These are phyloP conservation scores for Riptortus pedestris DNA, from an alignment of 1,140 invertebrate species.

Conservation along the genomic window DNA sequence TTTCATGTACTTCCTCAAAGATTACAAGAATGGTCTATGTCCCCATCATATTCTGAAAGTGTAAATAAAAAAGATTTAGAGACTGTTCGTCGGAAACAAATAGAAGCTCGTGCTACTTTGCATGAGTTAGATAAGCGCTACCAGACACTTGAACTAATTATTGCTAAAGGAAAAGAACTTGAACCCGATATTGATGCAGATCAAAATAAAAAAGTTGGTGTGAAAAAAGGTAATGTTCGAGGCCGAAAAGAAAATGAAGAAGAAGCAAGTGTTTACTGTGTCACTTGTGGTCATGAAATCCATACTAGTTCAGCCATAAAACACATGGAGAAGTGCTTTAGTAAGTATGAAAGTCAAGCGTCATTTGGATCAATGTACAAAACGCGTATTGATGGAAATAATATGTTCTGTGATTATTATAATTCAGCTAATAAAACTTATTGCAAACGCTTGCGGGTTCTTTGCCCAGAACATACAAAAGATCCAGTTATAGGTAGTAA, in stretches of 20 bases:
- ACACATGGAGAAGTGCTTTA: conserved; percentile 92
- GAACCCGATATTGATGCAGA: conserved; percentile 47
- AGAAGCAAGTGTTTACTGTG: conserved; percentile 86
- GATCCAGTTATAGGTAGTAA: conserved; percentile 78
- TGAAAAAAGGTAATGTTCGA: conserved; percentile 42
- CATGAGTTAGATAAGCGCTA: conserved; percentile 61
- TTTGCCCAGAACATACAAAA: conserved; percentile 97
- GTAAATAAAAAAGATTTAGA: conserved; percentile 74
- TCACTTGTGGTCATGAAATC: conserved; percentile 92
- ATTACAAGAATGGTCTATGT: conserved; percentile 90
- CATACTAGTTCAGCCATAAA: conserved; percentile 76
- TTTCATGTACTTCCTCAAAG: conserved; percentile 79
- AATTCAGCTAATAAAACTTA: conserved; percentile 84
- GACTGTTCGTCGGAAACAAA: conserved; percentile 65
- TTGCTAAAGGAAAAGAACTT: conserved; percentile 55
- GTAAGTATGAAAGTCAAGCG: conserved; percentile 94
- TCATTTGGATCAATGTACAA: conserved; percentile 92
- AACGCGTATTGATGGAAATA: conserved; percentile 84
- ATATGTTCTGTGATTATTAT: conserved; percentile 97
- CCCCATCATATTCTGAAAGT: conserved; percentile 76
- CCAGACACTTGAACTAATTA: conserved; percentile 67
- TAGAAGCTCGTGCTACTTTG: conserved; percentile 60
- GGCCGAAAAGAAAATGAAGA: conserved; percentile 45
- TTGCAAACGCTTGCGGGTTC: conserved; percentile 86
- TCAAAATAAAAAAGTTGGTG: conserved; percentile 36